Evolutionary conservation across 2,888 invertebrate genomes (phyloP).

Genomic region (Microchrysa polita): DNA sequence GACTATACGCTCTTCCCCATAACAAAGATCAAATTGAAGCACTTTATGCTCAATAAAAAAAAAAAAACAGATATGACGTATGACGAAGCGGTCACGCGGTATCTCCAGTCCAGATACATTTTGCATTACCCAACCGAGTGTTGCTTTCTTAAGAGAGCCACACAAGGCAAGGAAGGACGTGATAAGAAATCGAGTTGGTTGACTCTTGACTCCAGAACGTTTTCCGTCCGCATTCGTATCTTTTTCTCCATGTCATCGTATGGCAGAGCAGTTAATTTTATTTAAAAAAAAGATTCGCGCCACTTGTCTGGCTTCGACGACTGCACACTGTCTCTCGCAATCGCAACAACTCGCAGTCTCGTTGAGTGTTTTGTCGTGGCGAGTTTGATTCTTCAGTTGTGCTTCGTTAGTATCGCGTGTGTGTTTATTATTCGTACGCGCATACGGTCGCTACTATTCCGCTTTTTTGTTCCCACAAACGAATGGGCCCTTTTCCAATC

Average conservation of each 20-base stretch:
- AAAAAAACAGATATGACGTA: too few species aligned
- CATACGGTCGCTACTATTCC: too few species aligned
- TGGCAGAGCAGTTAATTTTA: background rate
- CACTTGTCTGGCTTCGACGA: conserved; percentile 41
- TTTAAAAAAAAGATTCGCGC: conserved; percentile 23
- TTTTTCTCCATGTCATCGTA: background rate
- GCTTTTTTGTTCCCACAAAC: too few species aligned
- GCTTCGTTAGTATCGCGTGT: background rate
- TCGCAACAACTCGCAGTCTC: too few species aligned
- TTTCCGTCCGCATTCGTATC: background rate
- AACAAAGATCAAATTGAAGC: conserved; percentile 30
- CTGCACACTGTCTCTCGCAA: background rate
- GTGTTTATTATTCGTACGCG: background rate
- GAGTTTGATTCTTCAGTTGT: background rate
- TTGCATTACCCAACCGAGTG: background rate
- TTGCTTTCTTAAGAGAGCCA: background rate
- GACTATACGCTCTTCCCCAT: background rate
- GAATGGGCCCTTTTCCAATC: too few species aligned
- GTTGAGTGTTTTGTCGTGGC: conserved; percentile 19
- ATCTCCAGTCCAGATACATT: conserved; percentile 31
- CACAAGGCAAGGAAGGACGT: too few species aligned
- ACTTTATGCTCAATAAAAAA: conserved; percentile 33
- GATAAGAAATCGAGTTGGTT: conserved; percentile 30
- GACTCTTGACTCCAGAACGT: background rate
- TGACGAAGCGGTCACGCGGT: conserved; percentile 14